Conservation (phyloP, 2,888 invertebrate species). For the Cephus pulcher region DNA sequence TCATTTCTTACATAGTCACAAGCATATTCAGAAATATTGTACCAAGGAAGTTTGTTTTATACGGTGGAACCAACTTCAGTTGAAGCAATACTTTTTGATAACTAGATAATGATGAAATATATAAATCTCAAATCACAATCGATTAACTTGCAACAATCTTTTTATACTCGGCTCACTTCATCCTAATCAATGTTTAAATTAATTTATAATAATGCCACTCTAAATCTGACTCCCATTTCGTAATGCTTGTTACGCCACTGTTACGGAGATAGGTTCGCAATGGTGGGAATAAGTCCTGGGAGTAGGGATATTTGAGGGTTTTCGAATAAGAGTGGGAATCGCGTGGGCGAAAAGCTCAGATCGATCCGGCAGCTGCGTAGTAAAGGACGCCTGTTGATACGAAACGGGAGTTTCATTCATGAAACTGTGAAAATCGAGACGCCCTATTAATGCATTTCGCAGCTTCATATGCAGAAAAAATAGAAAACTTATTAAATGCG, state of each 20-base stretch:
- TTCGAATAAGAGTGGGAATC: not conserved
- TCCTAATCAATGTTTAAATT: not conserved
- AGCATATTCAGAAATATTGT: not conserved
- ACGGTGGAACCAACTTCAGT: not conserved
- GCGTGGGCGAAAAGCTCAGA: slow-evolving; percentile 1
- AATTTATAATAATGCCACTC: not conserved
- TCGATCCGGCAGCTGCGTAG: slow-evolving; percentile 34
- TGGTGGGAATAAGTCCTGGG: not conserved
- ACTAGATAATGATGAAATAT: not conserved
- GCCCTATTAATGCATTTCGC: not conserved
- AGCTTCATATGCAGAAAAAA: not conserved
- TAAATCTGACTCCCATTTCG: not conserved
- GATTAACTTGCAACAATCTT: not conserved
- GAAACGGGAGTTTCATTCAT: slow-evolving; percentile 51
- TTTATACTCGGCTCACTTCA: not conserved
- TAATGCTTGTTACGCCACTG: not conserved
- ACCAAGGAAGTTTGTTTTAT: not conserved
- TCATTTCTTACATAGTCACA: not conserved
- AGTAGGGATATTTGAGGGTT: not conserved
- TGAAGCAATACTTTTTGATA: not conserved
- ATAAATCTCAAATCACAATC: not conserved
- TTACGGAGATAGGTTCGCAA: not conserved
- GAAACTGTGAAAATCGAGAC: slow-evolving; percentile 31
- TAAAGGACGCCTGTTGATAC: slow-evolving; percentile 56
- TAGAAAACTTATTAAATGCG: not conserved